These are phyloP conservation scores for Stenodera caucasica DNA, from an alignment of 2,888 invertebrate species.

Conservation along the genomic window DNA sequence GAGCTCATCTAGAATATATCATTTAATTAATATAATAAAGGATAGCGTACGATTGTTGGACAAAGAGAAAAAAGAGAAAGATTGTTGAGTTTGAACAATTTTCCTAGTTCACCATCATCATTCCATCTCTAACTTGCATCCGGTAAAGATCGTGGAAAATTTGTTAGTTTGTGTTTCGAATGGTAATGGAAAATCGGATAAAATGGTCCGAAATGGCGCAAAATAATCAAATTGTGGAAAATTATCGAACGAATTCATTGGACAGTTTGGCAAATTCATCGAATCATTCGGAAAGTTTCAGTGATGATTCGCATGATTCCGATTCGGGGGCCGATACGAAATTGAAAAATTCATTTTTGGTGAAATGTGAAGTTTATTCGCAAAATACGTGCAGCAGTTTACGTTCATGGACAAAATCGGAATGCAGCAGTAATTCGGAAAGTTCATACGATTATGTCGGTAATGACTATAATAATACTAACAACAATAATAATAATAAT, in stretches of 20 bases:
- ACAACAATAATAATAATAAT: slow-evolving; percentile 17
- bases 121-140: slow-evolving; percentile 5
- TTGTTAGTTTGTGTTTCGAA: neutral
- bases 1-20: slow-evolving; percentile 47
- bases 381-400: slow-evolving; percentile 45
- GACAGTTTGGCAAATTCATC: slow-evolving; percentile 72
- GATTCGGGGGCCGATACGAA: slow-evolving; percentile 67
- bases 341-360: slow-evolving; percentile 48
- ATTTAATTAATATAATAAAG: neutral
- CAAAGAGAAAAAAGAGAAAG: neutral
- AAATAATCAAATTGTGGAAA: slow-evolving; percentile 23
- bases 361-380: slow-evolving; percentile 52
- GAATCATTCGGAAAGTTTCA: slow-evolving; percentile 64
- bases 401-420: slow-evolving; percentile 42
- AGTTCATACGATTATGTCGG: slow-evolving; percentile 26
- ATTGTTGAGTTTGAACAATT: neutral
- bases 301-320: slow-evolving; percentile 63
- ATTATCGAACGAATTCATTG: slow-evolving; percentile 60
- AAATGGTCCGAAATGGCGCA: slow-evolving; percentile 23
- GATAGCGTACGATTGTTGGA: neutral
- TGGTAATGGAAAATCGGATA: neutral
- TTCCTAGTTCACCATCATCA: neutral
- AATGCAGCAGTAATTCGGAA: slow-evolving; percentile 41
- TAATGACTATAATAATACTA: slow-evolving; percentile 11
- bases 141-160: neutral